Conservation (phyloP, 2,888 invertebrate species). For the Pseudococcus jackbeardsleyi region DNA sequence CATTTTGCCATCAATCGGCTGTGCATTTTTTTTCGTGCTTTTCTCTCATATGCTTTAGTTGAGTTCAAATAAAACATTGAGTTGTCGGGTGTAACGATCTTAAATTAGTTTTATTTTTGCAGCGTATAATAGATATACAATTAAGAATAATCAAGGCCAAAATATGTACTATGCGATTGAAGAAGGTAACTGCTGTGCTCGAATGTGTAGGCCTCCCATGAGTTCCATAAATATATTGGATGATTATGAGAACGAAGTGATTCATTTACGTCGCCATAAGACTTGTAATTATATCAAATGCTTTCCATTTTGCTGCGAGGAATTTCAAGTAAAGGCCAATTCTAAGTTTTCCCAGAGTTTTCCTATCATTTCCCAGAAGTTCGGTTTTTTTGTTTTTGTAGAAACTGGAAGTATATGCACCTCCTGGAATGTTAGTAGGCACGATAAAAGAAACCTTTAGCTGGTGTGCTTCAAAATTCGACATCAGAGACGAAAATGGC, state of each 20-base stretch:
- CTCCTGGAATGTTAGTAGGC: slow-evolving; percentile 80
- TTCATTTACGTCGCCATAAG: not conserved
- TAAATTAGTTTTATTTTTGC: not conserved
- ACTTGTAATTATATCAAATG: not conserved
- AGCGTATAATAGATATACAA: not conserved
- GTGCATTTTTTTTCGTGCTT: too few relatives aligned
- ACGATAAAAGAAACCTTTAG: slow-evolving; percentile 81
- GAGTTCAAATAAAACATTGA: too few relatives aligned
- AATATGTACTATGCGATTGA: not conserved
- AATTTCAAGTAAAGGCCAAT: too few relatives aligned
- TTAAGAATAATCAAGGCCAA: not conserved
- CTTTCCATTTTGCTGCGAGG: not conserved
- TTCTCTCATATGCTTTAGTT: too few relatives aligned
- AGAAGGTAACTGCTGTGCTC: not conserved
- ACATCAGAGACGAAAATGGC: slow-evolving; percentile 81
- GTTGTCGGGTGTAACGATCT: too few relatives aligned
- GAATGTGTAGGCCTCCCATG: not conserved
- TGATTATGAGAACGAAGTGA: not conserved
- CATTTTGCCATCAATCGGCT: too few relatives aligned
- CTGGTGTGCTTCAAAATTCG: slow-evolving; percentile 73
- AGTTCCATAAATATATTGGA: not conserved
- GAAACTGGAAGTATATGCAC: slow-evolving; percentile 83
- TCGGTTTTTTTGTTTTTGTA: slow-evolving; percentile 70
- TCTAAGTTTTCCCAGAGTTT: too few relatives aligned
- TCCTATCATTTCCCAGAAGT: too few relatives aligned